phyloP scores from a whole-genome alignment of 2,797 vertebrate species.

The Pristis pectinata region DNA sequence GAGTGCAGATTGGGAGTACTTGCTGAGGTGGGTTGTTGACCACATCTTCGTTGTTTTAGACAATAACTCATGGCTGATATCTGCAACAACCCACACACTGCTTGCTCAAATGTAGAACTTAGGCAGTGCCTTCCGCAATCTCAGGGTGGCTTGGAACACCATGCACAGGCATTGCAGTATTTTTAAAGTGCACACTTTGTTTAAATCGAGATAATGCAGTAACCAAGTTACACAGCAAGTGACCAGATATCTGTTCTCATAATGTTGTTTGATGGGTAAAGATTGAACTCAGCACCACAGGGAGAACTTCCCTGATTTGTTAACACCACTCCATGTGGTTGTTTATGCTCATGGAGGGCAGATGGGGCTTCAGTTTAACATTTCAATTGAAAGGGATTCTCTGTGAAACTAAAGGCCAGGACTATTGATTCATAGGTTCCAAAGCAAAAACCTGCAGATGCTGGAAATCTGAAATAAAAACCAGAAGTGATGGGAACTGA shows the following conservation, averaged over 20 bases:
- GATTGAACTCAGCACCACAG: too few species aligned
- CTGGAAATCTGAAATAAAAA: too few species aligned
- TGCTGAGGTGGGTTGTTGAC: not conserved
- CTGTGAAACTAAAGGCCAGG: too few species aligned
- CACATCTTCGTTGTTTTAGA: not conserved
- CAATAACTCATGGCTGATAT: not conserved
- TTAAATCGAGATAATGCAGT: not conserved
- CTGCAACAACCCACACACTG: not conserved
- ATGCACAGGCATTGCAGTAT: not conserved
- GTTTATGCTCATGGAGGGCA: not conserved
- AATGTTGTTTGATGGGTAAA: not conserved
- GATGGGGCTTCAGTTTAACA: not conserved
- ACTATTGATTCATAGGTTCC: too few species aligned
- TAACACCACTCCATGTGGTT: not conserved
- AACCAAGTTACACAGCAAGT: not conserved
- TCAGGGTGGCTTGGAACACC: not conserved
- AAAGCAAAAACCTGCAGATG: too few species aligned
- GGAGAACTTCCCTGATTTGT: not conserved
- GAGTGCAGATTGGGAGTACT: not conserved
- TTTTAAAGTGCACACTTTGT: not conserved
- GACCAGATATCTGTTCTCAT: not conserved
- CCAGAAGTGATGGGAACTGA: too few species aligned
- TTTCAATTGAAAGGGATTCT: not conserved
- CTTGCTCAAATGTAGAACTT: not conserved
- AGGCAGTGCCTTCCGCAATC: not conserved